phyloP scores from a whole-genome alignment of 23 tunicate species.

The Botrylloides violaceus region DNA sequence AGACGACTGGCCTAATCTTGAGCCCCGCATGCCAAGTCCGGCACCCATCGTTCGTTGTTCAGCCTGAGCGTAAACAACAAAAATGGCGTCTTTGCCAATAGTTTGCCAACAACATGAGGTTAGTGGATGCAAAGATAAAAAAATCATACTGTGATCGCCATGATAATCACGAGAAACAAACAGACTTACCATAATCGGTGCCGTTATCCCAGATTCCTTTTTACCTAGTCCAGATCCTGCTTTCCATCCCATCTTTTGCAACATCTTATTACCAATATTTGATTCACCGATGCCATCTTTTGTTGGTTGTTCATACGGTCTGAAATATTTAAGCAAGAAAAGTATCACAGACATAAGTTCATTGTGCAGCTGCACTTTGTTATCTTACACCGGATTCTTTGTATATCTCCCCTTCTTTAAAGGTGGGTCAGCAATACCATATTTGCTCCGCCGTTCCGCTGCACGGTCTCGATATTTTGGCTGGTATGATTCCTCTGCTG shows the following conservation, averaged over 20 bases:
- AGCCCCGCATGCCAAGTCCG: constrained; percentile 84
- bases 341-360: neutral
- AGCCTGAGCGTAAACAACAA: too few species aligned
- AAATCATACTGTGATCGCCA: neutral
- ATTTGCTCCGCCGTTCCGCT: constrained; percentile 83
- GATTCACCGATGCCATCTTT: constrained; percentile 68
- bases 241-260: constrained; percentile 98
- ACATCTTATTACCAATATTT: constrained; percentile 85
- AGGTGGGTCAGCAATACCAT: constrained; percentile 71
- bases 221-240: constrained; percentile 95
- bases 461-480: constrained; percentile 91
- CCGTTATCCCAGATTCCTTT: constrained; percentile 67
- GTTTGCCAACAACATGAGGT: too few species aligned
- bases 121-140: too few species aligned
- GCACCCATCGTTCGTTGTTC: constrained; percentile 86
- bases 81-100: too few species aligned
- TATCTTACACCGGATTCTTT: neutral
- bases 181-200: constrained; percentile 44
- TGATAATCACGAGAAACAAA: neutral
- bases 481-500: constrained; percentile 4
- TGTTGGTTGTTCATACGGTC: constrained; percentile 85
- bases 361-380: constrained; percentile 34
- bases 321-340: constrained; percentile 12
- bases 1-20: constrained; percentile 46
- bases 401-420: constrained; percentile 2